phyloP scores from a whole-genome alignment of 2,113 vertebrate species.

The Myrmophylax atrothorax region DNA sequence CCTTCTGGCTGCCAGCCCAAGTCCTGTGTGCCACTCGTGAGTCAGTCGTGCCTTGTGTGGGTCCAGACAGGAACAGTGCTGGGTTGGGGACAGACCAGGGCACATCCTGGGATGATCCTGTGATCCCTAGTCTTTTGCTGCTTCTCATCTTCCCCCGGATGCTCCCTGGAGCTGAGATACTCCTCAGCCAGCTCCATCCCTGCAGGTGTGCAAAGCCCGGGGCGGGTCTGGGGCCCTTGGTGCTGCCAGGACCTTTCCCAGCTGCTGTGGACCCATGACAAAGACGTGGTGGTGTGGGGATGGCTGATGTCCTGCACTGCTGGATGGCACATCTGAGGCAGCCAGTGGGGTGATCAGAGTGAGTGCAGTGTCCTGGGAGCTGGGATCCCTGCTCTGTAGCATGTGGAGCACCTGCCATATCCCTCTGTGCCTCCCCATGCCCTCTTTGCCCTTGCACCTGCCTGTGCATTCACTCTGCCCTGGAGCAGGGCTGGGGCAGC shows the following conservation, averaged over 20 bases:
- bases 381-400: fast-evolving
- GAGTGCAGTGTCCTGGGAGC: neutral
- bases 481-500: neutral
- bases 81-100: neutral
- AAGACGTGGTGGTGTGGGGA: neutral
- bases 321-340: fast-evolving
- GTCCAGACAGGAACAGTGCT: neutral
- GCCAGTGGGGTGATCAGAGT: fast-evolving
- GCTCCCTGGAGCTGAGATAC: neutral
- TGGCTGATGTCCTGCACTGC: neutral
- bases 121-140: neutral
- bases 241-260: neutral
- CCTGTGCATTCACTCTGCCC: neutral
- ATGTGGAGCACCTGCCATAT: fast-evolving
- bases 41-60: neutral
- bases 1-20: neutral
- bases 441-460: neutral
- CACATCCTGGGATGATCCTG: neutral
- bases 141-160: neutral
- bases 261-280: neutral
- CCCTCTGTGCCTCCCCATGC: fast-evolving
- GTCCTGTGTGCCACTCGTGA: fast-evolving
- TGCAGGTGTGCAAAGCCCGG: fast-evolving
- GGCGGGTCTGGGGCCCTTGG: fast-evolving
- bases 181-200: neutral